These are phyloP conservation scores for Cydia fagiglandana DNA, from an alignment of 1,140 invertebrate genomes.

Conservation along the genomic window DNA sequence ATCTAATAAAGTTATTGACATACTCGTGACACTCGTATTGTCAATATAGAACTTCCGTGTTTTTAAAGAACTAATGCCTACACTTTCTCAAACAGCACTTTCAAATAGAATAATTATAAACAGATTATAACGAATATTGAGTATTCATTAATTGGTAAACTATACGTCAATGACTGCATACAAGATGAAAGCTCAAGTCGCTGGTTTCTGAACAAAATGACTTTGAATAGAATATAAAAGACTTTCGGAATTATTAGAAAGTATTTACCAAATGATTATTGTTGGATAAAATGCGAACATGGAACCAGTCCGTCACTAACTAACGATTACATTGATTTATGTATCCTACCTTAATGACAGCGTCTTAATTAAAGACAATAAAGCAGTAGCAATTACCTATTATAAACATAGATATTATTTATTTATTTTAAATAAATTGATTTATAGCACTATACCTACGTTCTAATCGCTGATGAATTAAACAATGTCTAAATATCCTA, in stretches of 20 bases:
- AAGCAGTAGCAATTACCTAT: too few relatives aligned
- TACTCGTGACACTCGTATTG: too few relatives aligned
- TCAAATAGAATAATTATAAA: neutral
- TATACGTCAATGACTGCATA: neutral
- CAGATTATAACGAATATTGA: too few relatives aligned
- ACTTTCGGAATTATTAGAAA: conserved; percentile 21
- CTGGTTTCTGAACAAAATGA: neutral
- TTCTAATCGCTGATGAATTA: too few relatives aligned
- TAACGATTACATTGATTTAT: neutral
- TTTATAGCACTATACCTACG: too few relatives aligned
- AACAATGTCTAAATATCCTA: too few relatives aligned
- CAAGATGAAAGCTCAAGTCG: conserved; percentile 11
- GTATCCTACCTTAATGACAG: too few relatives aligned
- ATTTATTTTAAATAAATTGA: too few relatives aligned
- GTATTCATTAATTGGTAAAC: neutral
- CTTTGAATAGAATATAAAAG: conserved; percentile 16
- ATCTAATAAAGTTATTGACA: too few relatives aligned
- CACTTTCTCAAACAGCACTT: neutral
- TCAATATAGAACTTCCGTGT: too few relatives aligned
- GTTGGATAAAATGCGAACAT: conserved; percentile 3
- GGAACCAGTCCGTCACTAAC: neutral
- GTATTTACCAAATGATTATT: neutral
- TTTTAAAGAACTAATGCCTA: neutral
- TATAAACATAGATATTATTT: too few relatives aligned
- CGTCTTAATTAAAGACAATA: too few relatives aligned